Evolutionary conservation across 2,888 invertebrate genomes (phyloP).

Genomic region (Clanis bilineata): DNA sequence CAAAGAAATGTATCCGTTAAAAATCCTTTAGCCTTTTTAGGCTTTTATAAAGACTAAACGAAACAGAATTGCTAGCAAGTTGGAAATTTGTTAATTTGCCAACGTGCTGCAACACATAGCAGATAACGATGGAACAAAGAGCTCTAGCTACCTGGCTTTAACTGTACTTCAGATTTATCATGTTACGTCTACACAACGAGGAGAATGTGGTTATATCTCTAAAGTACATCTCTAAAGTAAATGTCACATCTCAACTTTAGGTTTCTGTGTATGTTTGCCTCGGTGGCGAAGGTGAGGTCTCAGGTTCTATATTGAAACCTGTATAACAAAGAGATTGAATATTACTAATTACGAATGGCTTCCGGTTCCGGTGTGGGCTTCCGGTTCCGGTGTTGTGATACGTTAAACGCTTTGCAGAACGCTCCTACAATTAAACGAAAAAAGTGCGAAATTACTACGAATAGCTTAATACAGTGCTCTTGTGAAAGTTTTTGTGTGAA

Average conservation of each 20-base stretch:
- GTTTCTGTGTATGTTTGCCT: background rate
- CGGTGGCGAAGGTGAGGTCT: no score
- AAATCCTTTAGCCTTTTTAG: background rate
- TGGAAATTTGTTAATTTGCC: constrained; percentile 10
- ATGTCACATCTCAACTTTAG: no score
- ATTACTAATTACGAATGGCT: no score
- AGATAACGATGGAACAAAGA: constrained; percentile 10
- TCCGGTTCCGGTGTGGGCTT: no score
- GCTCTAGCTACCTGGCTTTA: constrained; percentile 6
- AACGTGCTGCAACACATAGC: background rate
- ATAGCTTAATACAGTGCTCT: no score
- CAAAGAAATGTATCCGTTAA: background rate
- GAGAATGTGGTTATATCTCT: background rate
- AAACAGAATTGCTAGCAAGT: background rate
- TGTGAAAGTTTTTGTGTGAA: no score
- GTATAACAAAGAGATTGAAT: no score
- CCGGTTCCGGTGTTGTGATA: no score
- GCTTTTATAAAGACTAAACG: background rate
- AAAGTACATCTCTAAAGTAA: background rate
- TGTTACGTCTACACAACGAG: background rate
- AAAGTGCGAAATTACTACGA: no score
- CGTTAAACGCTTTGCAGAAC: no score
- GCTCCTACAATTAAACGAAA: no score
- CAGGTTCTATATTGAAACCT: no score
- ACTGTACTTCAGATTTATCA: background rate